Conservation (phyloP, 2,888 invertebrate species). For the Drosophila yooni region DNA sequence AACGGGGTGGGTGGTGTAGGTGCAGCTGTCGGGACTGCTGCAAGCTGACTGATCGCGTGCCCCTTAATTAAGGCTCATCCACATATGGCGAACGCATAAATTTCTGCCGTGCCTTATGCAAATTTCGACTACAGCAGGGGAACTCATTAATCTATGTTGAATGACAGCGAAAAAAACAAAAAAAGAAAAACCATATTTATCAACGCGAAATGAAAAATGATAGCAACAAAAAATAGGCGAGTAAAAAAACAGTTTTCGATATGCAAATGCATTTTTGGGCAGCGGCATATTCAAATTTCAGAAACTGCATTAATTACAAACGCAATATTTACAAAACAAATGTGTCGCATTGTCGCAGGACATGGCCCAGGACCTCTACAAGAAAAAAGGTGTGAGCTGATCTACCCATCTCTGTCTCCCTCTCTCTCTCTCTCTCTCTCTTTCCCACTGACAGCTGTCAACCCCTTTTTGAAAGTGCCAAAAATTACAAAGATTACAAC, state of each 20-base stretch:
- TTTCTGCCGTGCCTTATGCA: conserved; percentile 56
- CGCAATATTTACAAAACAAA: conserved; percentile 85
- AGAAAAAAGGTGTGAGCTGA: conserved; percentile 62
- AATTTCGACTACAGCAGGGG: conserved; percentile 26
- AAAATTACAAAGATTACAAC: conserved; percentile 84
- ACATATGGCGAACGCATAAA: conserved; percentile 59
- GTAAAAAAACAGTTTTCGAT: conserved; percentile 11
- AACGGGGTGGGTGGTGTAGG: not conserved
- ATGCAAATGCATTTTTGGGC: conserved; percentile 43
- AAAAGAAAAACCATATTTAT: conserved; percentile 54
- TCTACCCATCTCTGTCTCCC: not conserved
- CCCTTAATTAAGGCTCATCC: conserved; percentile 64
- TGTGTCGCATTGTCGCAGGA: conserved; percentile 79
- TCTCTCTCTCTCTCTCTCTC: not conserved
- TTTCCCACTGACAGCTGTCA: conserved; percentile 63
- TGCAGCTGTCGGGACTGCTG: conserved; percentile 26
- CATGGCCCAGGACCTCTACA: conserved; percentile 5
- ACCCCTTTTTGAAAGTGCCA: conserved; percentile 73
- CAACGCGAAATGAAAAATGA: conserved; percentile 71
- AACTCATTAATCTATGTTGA: conserved; percentile 67
- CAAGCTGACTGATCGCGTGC: conserved; percentile 51
- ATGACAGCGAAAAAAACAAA: conserved; percentile 38
- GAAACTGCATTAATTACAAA: conserved; percentile 82
- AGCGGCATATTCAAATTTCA: conserved; percentile 52
- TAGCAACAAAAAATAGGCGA: not conserved